phyloP scores from a whole-genome alignment of 1,140 invertebrate genomes.

The Streblospio benedicti region DNA sequence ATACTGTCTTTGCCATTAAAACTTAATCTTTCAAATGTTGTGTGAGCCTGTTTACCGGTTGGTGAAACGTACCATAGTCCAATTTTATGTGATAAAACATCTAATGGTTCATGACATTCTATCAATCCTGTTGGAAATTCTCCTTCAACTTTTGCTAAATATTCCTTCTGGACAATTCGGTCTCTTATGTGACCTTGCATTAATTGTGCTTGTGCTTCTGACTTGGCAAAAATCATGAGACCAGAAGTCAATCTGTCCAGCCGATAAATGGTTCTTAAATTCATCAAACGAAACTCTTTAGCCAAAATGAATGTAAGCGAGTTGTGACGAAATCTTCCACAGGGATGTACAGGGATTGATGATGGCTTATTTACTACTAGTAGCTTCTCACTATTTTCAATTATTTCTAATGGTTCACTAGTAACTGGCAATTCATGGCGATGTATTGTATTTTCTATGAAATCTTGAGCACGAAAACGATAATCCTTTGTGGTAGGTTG shows the following conservation, averaged over 20 bases:
- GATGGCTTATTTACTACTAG: slow-evolving; percentile 99
- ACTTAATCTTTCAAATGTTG: slow-evolving; percentile 78
- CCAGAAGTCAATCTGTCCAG: slow-evolving; percentile 87
- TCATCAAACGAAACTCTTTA: slow-evolving; percentile 89
- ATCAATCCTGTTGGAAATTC: slow-evolving; percentile 83
- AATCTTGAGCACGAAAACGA: background rate
- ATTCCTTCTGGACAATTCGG: slow-evolving; percentile 86
- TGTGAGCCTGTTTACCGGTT: slow-evolving; percentile 81
- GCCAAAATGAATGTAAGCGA: slow-evolving; percentile 91
- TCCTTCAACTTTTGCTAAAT: slow-evolving; percentile 92
- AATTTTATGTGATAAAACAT: slow-evolving; percentile 88
- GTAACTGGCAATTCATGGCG: slow-evolving; percentile 95
- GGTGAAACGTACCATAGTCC: slow-evolving; percentile 82
- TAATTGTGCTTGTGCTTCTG: slow-evolving; percentile 29
- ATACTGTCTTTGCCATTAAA: slow-evolving; percentile 79
- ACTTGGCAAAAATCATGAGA: slow-evolving; percentile 84
- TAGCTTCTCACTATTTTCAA: slow-evolving; percentile 94
- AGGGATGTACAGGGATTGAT: slow-evolving; percentile 97
- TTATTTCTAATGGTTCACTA: slow-evolving; percentile 83
- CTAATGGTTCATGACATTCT: slow-evolving; percentile 81
- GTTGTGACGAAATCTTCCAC: slow-evolving; percentile 91
- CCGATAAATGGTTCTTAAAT: slow-evolving; percentile 61
- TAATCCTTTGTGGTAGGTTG: background rate
- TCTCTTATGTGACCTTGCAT: slow-evolving; percentile 66
- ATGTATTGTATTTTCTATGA: slow-evolving; percentile 44